Percentiles rank a stretch among this genome's conserved stretches.
phyloP scores from a whole-genome alignment of 1,140 invertebrate species.

The Nasonia giraulti region DNA sequence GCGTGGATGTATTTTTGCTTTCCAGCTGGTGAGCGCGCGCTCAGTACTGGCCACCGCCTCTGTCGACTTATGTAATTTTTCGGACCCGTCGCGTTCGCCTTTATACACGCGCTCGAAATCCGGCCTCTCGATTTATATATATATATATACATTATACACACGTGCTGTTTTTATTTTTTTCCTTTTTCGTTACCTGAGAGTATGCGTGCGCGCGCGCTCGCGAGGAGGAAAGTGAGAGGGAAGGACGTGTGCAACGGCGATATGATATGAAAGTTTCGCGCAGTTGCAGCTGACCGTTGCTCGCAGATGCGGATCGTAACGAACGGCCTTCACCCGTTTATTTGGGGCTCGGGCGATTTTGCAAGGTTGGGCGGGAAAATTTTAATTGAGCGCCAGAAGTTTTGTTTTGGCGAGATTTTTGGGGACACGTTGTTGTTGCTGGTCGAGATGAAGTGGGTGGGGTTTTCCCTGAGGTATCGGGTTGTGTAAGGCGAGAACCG shows the following conservation, averaged over 20 bases:
- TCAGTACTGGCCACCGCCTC: background rate
- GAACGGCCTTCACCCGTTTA: constrained; percentile 22
- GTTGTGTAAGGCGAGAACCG: too few relatives aligned
- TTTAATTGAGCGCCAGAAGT: background rate
- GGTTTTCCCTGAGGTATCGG: too few relatives aligned
- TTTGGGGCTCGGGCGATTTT: background rate
- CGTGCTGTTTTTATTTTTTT: background rate
- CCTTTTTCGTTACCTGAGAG: constrained; percentile 1
- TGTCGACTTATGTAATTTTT: constrained; percentile 44
- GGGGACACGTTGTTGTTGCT: too few relatives aligned
- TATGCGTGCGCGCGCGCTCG: background rate
- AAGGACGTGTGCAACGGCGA: constrained; percentile 22
- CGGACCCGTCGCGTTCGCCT: background rate
- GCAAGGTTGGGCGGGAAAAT: background rate
- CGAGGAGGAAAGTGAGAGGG: constrained; percentile 35
- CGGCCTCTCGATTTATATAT: background rate
- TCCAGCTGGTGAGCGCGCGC: constrained; percentile 62
- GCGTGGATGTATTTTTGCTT: constrained; percentile 66
- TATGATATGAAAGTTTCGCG: constrained; percentile 33
- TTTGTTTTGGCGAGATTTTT: too few relatives aligned
- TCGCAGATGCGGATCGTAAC: too few relatives aligned
- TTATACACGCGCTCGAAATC: background rate
- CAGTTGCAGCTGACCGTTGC: too few relatives aligned
- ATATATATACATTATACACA: background rate
- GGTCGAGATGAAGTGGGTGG: too few relatives aligned